Percentiles rank a stretch among this genome's conserved stretches.
Conservation (phyloP, 2,797 vertebrate species). For the Onychomys arenicola region DNA sequence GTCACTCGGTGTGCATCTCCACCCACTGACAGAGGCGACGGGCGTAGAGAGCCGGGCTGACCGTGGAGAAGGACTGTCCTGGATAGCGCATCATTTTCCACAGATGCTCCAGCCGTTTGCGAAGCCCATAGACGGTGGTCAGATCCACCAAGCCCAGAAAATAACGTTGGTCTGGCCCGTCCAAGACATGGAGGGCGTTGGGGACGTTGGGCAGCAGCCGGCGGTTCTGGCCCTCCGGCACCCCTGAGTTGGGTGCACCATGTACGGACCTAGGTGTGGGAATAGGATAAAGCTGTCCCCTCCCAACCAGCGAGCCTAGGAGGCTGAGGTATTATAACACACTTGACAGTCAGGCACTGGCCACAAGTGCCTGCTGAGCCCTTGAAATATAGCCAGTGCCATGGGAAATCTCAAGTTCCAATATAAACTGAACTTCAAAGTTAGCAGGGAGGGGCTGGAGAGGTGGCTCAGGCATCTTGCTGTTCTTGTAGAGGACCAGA, state of each 20-base stretch:
- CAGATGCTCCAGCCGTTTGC: constrained; percentile 91
- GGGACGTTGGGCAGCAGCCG: constrained; percentile 90
- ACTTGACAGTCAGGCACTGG: background rate
- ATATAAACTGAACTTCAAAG: background rate
- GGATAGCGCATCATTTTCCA: constrained; percentile 93
- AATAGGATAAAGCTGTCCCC: background rate
- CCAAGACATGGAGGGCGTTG: constrained; percentile 92
- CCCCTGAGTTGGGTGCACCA: constrained; percentile 81
- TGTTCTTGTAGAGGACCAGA: background rate
- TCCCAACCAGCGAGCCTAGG: background rate
- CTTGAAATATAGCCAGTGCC: background rate
- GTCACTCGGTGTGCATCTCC: constrained; percentile 80
- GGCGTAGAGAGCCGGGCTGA: constrained; percentile 88
- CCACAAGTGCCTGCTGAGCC: background rate
- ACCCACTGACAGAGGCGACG: constrained; percentile 85
- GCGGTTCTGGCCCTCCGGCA: constrained; percentile 88
- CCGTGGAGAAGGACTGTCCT: constrained; percentile 91
- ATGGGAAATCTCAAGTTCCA: background rate
- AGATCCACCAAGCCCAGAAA: constrained; percentile 95
- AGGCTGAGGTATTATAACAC: background rate
- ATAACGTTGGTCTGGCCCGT: constrained; percentile 92
- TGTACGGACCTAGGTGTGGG: constrained; percentile 88
- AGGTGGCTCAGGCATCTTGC: background rate
- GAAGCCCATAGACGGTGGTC: constrained; percentile 92
- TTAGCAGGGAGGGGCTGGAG: background rate